Evolutionary conservation across 2,113 vertebrate genomes (phyloP).

Genomic region (Bothrops jararaca): DNA sequence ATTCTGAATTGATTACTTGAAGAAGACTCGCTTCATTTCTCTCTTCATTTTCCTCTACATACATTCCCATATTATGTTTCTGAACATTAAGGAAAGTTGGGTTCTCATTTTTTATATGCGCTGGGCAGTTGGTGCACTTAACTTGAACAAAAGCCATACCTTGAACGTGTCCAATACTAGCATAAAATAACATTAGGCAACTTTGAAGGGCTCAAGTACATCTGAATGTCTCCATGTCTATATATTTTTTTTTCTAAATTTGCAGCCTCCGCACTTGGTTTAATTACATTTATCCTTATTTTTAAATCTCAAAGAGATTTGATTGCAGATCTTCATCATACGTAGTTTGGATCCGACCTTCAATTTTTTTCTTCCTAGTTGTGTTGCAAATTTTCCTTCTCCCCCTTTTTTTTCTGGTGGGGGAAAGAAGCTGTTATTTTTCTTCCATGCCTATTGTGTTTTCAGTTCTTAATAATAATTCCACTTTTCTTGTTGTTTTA

Average conservation of each 20-base stretch:
- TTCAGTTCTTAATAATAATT: constrained; percentile 16
- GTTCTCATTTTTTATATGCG: not conserved
- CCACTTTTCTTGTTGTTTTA: not conserved
- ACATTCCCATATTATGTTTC: not conserved
- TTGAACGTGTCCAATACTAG: not conserved
- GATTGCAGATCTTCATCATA: not conserved
- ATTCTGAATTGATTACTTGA: not conserved
- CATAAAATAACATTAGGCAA: not conserved
- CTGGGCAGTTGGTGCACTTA: not conserved
- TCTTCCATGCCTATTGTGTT: not conserved
- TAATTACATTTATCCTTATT: not conserved
- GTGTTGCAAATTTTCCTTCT: not conserved
- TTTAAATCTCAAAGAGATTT: not conserved
- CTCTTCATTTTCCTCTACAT: not conserved
- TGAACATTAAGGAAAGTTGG: not conserved
- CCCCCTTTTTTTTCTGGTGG: not conserved
- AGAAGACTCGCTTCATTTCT: not conserved
- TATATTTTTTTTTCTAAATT: not conserved
- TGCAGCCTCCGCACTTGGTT: not conserved
- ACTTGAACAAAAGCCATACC: not conserved
- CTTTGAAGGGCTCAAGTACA: not conserved
- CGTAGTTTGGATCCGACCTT: not conserved
- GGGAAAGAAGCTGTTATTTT: not conserved
- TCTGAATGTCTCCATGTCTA: not conserved
- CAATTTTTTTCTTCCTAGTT: not conserved